phyloP scores from a whole-genome alignment of 2,797 vertebrate genomes.

The Apogon talboti region DNA sequence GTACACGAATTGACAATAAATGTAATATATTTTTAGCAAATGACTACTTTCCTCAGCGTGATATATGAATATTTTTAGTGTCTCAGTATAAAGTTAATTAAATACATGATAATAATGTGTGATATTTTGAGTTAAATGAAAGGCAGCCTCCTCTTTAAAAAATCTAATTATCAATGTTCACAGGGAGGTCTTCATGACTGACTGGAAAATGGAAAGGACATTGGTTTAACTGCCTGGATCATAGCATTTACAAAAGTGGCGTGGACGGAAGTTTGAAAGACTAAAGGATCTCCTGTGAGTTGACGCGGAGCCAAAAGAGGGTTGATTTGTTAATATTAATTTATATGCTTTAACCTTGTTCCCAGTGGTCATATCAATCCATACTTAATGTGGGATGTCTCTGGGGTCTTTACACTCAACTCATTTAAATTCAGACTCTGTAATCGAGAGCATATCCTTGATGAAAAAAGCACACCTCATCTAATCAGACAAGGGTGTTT shows the following conservation, averaged over 20 bases:
- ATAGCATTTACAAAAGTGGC: neutral
- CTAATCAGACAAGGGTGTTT: conserved; percentile 8
- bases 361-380: conserved; percentile 1
- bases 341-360: neutral
- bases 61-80: too few relatives aligned
- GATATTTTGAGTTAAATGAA: too few relatives aligned
- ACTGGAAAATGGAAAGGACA: neutral
- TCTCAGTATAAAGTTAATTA: too few relatives aligned
- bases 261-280: neutral
- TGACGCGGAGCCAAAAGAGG: neutral
- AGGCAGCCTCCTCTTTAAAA: neutral
- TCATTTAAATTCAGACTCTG: conserved; percentile 25
- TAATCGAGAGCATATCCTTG: neutral
- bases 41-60: too few relatives aligned
- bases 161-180: neutral
- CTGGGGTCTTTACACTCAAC: neutral
- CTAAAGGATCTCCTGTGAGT: neutral
- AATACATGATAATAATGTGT: too few relatives aligned
- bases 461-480: conserved; percentile 7
- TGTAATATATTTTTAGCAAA: too few relatives aligned
- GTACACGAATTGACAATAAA: too few relatives aligned
- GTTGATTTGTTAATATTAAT: neutral
- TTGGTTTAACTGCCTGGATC: neutral
- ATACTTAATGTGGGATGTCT: neutral
- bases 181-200: neutral